A percentile compares a stretch with the other conserved stretches of the same genome.
These are phyloP conservation scores for Solenodon paradoxus DNA, from an alignment of 2,113 vertebrate species.

Conservation along the genomic window DNA sequence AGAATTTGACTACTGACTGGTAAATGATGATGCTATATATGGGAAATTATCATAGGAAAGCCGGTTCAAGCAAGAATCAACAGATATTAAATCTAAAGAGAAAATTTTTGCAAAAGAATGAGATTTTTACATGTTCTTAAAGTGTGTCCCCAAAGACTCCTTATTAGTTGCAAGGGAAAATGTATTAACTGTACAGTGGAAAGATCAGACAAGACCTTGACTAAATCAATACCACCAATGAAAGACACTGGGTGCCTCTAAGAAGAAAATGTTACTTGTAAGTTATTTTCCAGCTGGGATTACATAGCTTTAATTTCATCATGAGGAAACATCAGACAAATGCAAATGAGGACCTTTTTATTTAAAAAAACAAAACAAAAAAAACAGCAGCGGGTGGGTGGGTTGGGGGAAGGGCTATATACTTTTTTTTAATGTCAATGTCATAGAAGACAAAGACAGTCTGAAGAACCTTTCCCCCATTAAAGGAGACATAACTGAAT, in stretches of 20 bases:
- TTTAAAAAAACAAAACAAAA: not conserved
- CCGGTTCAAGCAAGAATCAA: not conserved
- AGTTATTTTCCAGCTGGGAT: not conserved
- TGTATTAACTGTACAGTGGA: not conserved
- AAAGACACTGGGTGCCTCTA: not conserved
- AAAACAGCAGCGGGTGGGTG: no score
- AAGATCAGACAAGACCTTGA: not conserved
- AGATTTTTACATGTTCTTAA: not conserved
- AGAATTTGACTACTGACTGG: not conserved
- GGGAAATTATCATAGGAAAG: not conserved
- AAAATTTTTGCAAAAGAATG: not conserved
- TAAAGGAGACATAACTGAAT: not conserved
- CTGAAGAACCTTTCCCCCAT: not conserved
- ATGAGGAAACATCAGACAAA: not conserved
- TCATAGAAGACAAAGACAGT: not conserved
- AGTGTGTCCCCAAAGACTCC: not conserved
- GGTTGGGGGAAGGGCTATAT: fast-evolving
- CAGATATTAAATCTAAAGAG: not conserved
- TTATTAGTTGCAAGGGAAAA: not conserved
- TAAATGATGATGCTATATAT: not conserved
- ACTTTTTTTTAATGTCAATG: not conserved
- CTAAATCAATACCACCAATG: not conserved
- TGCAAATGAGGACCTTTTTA: not conserved
- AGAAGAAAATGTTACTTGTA: not conserved
- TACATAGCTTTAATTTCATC: not conserved